Evolutionary conservation across 53 echinoderm and acorn worm genomes (phyloP).

Genomic region (Arbacia lixula): DNA sequence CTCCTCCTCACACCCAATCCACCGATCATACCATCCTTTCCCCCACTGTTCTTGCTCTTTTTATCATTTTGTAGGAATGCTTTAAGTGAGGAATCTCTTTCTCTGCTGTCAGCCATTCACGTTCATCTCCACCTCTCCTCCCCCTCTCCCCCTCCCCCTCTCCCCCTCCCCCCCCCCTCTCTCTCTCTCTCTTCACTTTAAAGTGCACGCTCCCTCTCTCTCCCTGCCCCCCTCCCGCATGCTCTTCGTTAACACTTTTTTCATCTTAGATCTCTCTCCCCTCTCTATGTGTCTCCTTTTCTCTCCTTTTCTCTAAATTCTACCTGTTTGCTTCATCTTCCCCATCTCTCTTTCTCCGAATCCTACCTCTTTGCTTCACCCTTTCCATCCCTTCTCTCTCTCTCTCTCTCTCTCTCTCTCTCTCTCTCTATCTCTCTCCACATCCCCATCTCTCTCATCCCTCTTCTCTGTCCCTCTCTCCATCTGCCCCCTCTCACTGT

Average conservation of each 20-base stretch:
- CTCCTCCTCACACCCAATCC: no score
- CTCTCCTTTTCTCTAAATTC: background rate
- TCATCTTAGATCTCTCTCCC: background rate
- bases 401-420: background rate
- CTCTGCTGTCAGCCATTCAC: no score
- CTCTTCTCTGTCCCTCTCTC: background rate
- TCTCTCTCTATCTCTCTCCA: background rate
- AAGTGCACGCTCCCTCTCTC: background rate
- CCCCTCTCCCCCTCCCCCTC: background rate
- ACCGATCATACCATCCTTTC: no score
- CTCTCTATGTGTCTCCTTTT: background rate
- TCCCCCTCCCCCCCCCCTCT: background rate
- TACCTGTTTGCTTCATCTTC: background rate
- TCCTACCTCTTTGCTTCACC: background rate
- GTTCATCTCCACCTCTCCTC: background rate
- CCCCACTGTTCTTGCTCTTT: no score
- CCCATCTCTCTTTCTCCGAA: background rate
- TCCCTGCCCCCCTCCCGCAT: background rate
- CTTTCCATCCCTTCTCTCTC: background rate
- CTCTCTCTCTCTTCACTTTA: background rate
- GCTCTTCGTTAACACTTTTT: background rate
- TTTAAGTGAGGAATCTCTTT: no score
- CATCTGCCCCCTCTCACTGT: background rate
- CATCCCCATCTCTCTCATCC: background rate
- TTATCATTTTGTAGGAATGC: no score